Base-by-base conservation (phyloP, 2,888 invertebrate species). In the Drosophila villosipedis region DNA sequence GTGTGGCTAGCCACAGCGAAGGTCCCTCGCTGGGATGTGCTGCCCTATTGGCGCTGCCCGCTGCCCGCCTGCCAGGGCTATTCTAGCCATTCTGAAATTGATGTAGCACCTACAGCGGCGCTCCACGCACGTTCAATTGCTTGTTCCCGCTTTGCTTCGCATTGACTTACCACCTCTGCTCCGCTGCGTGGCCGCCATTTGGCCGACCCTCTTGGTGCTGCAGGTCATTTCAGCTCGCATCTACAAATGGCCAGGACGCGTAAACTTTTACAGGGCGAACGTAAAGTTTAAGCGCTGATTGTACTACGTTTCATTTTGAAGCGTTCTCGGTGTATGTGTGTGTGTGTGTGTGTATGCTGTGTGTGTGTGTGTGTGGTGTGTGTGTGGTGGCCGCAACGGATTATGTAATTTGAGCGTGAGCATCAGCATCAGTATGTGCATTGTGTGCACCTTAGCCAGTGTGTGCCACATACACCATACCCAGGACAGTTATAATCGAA, bases 211-310 rank as follows among this genome's bases (percentile, higher is more conserved):
- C 52, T 43, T 66, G 49, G 43, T 43, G 69, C 76, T 78, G 76
- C 82, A 82, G 82, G 82, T 83, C 82, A 83, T 83, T 83, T 67
- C 78, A 71, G 49, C 64, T 59, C 65, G 50, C 76, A 71, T 50
- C 73, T 37, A 33, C 59, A 61, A 68, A 55, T 61, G 67, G 78
- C 37, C 68, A 62, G 78, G 66, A 67, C 84, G 80, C 89, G 73
- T 78, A 89, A 89, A 89, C 72, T 89, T 85, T 89, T 82, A 84
- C 82, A 84, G 85, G 80, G 71, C 57, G 78, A 84, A 74, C 84
- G 73, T 89, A 82, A 89, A 85, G 78, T 89, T 87, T 87, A 69
- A 76, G 87, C 84, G 82, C 72, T 89, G 89, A 82, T 85, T 85
- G 82, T 73, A 65, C 66, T 71, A 68, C 66, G 71, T 58, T 58